A percentile compares a stretch with the other conserved stretches of the same genome.
These are phyloP conservation scores for Podilymbus podiceps DNA, from an alignment of 2,113 vertebrate species.

Conservation along the genomic window DNA sequence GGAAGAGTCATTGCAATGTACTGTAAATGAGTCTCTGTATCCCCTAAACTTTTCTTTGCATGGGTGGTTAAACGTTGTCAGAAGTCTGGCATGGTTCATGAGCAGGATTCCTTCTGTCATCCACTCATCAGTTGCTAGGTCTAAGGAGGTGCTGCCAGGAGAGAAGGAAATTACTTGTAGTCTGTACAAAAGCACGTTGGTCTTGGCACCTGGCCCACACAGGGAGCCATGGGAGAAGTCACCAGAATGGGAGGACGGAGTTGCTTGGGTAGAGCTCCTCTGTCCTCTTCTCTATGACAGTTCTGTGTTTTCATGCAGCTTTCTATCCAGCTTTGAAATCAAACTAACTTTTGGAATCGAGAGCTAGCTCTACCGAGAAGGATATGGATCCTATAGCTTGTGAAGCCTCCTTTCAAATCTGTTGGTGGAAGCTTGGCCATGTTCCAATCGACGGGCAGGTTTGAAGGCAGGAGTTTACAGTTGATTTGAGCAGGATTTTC, in stretches of 20 bases:
- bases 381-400: neutral
- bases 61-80: neutral
- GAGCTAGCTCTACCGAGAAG: neutral
- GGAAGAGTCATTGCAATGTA: neutral
- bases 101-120: neutral
- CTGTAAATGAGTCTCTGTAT: neutral
- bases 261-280: neutral
- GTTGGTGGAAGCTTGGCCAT: neutral
- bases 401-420: neutral
- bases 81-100: neutral
- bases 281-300: neutral
- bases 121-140: neutral
- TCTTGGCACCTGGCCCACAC: neutral
- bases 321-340: neutral
- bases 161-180: neutral
- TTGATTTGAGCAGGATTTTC: neutral
- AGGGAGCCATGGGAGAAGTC: neutral
- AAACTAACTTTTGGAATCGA: neutral
- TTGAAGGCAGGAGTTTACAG: neutral
- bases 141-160: neutral
- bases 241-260: accelerated
- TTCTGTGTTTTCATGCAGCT: neutral
- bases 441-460: neutral
- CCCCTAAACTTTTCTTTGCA: neutral
- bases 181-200: neutral